Evolutionary conservation across 2,888 invertebrate species (phyloP).

Genomic region (Notodonta ziczac): DNA sequence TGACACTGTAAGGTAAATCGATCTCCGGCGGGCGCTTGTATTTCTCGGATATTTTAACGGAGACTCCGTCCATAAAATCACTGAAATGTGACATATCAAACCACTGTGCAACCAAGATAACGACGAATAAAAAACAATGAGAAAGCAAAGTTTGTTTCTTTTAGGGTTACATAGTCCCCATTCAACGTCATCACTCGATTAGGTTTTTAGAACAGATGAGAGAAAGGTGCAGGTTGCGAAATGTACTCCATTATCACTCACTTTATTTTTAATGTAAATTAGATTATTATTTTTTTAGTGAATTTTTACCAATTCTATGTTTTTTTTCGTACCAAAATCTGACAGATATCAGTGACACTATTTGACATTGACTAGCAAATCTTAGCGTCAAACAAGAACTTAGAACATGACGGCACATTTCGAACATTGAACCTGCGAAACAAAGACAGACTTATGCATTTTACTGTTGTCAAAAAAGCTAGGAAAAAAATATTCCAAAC

Average conservation of each 20-base stretch:
- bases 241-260: constrained; percentile 46
- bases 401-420: background rate
- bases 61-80: constrained; percentile 92
- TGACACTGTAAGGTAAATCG: constrained; percentile 80
- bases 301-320: background rate
- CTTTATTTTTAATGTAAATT: constrained; percentile 2
- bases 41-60: constrained; percentile 94
- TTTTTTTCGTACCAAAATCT: background rate
- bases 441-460: constrained; percentile 6
- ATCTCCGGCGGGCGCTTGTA: constrained; percentile 90
- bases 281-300: constrained; percentile 1
- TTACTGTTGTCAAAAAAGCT: constrained; percentile 9
- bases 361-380: background rate
- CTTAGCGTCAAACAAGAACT: background rate
- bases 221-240: constrained; percentile 28
- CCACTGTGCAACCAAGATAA: constrained; percentile 50
- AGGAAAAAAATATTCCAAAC: background rate
- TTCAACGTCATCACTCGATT: constrained; percentile 74
- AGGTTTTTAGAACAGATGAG: constrained; percentile 37
- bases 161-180: constrained; percentile 78
- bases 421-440: constrained; percentile 12
- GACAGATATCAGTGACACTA: background rate
- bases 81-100: constrained; percentile 80
- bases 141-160: constrained; percentile 75
- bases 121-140: constrained; percentile 68